Base-by-base conservation (phyloP, 1,140 invertebrate genomes). In the Sycophila sp. region DNA sequence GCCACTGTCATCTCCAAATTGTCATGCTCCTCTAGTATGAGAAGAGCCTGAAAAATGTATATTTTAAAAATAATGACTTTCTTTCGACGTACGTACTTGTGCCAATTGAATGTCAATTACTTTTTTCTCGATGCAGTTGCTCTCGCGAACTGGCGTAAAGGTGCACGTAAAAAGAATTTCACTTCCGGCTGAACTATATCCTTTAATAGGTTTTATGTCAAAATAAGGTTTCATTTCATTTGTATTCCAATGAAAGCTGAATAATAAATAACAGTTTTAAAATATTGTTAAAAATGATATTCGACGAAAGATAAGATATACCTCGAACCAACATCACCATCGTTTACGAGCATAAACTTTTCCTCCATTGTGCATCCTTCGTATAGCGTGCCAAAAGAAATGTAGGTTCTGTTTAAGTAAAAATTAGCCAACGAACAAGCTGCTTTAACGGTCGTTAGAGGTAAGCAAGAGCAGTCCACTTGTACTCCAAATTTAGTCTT, bases 241-340 rank as follows among this genome's bases (percentile, higher is more conserved):
- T 26, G 73, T 68, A 38, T 78, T 79, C 85, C 84, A 86, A 58
- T 76, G 77, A 60, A 85, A 85, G 69, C 81, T 84, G 42, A 58
- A 62, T 13, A 22, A 22, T 19, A 22, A 15, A 11, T 47, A 10
- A 53, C 15, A 42, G n/a, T 13, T 45, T 59, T 65, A 3, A n/a
- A 64, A 59, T 47, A 19, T 36, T 53, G 19, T 36, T 45, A 40
- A 32, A 47, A 32, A 47, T 26, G 13, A 63, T 42, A 32, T 19
- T 60, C 51, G 32, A 26, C 8, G 8, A 32, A 19, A 34, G 10
- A 42, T 13, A 32, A 24, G n/a, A 47, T 34, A 58, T 40, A 73
- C 85, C 74, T 85, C 10, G 81, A 77, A n/a, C 81, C 80, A 8
- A 85, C 53, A 66, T 87, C 86, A 2, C 87, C 87, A 5, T 62